Conservation (phyloP, 2,113 vertebrate species). For the Echinops telfairi region DNA sequence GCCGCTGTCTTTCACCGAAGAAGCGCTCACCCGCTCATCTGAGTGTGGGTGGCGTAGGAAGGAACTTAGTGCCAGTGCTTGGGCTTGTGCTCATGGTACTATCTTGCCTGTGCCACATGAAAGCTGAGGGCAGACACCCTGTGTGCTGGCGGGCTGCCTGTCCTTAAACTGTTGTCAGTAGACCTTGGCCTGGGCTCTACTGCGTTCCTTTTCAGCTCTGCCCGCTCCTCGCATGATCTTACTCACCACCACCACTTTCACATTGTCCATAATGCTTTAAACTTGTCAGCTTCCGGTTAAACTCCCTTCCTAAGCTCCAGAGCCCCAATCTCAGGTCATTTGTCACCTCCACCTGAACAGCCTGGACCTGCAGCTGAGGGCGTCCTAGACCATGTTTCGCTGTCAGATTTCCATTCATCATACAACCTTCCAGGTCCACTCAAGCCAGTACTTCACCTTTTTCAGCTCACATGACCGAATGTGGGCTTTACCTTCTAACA, state of each 20-base stretch:
- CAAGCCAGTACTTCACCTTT: not conserved
- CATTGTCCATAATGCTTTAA: not conserved
- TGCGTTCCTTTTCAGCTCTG: not conserved
- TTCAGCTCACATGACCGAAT: not conserved
- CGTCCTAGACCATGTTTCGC: not conserved
- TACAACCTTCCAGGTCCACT: rapidly evolving
- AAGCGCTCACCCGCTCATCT: rapidly evolving
- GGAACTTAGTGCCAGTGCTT: no score
- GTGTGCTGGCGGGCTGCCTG: no score
- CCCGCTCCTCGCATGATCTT: not conserved
- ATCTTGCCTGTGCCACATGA: not conserved
- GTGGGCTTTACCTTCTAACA: not conserved
- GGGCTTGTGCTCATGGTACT: not conserved
- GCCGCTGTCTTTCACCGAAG: rapidly evolving
- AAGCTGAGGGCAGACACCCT: not conserved
- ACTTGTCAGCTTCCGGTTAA: not conserved
- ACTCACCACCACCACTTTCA: not conserved
- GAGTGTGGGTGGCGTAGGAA: no score
- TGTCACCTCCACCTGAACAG: not conserved
- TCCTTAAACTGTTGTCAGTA: not conserved
- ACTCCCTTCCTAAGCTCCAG: not conserved
- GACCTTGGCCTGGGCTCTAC: rapidly evolving
- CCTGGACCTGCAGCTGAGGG: not conserved
- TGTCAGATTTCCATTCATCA: not conserved
- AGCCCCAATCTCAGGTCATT: not conserved